Conservation (phyloP, 2,113 vertebrate species). For the Upupa epops region DNA sequence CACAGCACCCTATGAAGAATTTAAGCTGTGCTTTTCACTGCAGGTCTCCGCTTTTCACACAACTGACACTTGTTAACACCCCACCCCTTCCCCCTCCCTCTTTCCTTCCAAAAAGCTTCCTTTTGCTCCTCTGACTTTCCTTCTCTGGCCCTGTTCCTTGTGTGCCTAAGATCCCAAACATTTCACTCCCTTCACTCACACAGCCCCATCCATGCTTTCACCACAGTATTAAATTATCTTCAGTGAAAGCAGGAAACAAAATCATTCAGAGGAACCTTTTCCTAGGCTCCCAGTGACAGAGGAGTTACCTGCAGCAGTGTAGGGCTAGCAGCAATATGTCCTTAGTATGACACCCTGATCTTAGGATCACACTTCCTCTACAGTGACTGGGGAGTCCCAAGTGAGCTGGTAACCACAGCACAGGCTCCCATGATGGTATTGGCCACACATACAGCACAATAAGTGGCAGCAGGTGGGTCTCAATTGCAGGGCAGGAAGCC, state of each 20-base stretch:
- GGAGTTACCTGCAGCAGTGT: not conserved
- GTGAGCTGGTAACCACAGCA: not conserved
- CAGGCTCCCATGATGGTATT: not conserved
- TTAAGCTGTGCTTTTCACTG: not conserved
- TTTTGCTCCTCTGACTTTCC: not conserved
- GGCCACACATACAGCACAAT: constrained; percentile 18
- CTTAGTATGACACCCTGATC: not conserved
- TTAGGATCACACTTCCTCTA: not conserved
- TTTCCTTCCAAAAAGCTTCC: accelerated
- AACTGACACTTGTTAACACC: not conserved
- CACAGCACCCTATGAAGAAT: constrained; percentile 5
- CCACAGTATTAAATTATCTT: not conserved
- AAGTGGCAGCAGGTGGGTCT: constrained; percentile 47
- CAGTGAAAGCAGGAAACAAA: not conserved
- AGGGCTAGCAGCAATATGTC: not conserved
- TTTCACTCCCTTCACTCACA: not conserved
- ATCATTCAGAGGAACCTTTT: not conserved
- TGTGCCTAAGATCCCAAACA: not conserved
- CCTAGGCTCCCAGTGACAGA: not conserved
- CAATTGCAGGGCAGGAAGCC: constrained; percentile 22
- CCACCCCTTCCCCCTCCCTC: not conserved
- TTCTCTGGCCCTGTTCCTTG: not conserved
- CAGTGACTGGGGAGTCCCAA: not conserved
- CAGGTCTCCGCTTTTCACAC: not conserved
- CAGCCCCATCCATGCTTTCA: not conserved